These are phyloP conservation scores for Pedicia rivosa DNA, from an alignment of 2,888 invertebrate genomes.

Conservation along the genomic window DNA sequence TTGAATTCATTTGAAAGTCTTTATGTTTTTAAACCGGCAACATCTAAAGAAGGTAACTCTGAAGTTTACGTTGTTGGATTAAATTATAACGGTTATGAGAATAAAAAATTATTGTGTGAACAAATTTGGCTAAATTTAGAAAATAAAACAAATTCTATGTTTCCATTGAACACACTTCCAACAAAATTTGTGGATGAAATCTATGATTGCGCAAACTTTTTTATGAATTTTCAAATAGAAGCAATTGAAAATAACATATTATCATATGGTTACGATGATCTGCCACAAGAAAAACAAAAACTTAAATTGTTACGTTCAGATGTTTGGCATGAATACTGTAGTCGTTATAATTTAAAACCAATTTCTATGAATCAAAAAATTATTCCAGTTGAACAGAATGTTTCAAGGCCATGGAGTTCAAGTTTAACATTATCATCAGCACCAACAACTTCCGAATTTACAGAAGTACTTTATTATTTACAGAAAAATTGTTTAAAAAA, in stretches of 20 bases:
- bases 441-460: too few relatives aligned
- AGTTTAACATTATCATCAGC: too few relatives aligned
- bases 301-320: background rate
- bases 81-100: slow-evolving; percentile 16
- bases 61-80: slow-evolving; percentile 76
- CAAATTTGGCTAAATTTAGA: slow-evolving; percentile 26
- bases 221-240: slow-evolving; percentile 47
- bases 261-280: slow-evolving; percentile 17
- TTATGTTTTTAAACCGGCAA: slow-evolving; percentile 69
- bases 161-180: slow-evolving; percentile 42
- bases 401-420: too few relatives aligned
- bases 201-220: slow-evolving; percentile 44
- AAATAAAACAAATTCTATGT: slow-evolving; percentile 35
- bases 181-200: slow-evolving; percentile 46
- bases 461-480: too few relatives aligned
- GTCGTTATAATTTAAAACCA: background rate
- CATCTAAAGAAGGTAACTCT: slow-evolving; percentile 91
- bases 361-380: background rate
- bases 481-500: too few relatives aligned
- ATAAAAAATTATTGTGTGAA: slow-evolving; percentile 23
- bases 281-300: slow-evolving; percentile 11
- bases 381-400: background rate
- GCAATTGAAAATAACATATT: slow-evolving; percentile 50
- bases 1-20: slow-evolving; percentile 58
- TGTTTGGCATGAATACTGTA: background rate